Evolutionary conservation across 2,113 vertebrate species (phyloP), one percentile per base, ranked within the genome.

Genomic region (Sakesphorus luctuosus): DNA sequence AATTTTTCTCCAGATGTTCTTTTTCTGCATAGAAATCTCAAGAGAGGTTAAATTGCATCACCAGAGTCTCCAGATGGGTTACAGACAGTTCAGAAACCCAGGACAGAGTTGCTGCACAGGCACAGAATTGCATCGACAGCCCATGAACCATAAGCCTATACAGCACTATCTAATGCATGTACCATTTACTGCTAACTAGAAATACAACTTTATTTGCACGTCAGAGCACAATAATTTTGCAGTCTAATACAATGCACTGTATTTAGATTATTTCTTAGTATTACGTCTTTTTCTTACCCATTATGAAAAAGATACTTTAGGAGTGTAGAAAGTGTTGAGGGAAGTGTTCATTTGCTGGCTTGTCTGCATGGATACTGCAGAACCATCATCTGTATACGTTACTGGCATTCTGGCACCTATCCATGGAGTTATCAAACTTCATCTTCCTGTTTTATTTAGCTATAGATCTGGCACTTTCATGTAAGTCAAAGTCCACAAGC

Each of bases 391-490:
- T 77, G 35, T 23, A 67, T 18, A 78, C 3, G 44, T 68, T 73
- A 65, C 49, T 52, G 40, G 18, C 52, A 82, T 77, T 84, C 66
- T 82, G 56, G 46, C 20, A 69, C 29, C 49, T 63, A 80, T 43
- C 43, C 40, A 43, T 20, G 18, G 38, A 91, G 38, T 40, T 75
- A 94, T 50, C 43, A 89, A 90, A 85, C 13, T 73, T 87, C 28
- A 80, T 20, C 56, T 83, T 83, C 52, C 23, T 77, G 50, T 61
- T 96, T 84, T 90, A 95, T 77, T 90, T 76, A 72, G 58, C 52
- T 74, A 56, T 35, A 36, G 40, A 94, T 65, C 35, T 49, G 33
- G 20, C 52, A 88, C 26, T 69, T 88, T 24, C n/a, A 53, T 13
- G 10, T 24, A 85, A 77, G 33, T 71, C 78, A 74, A 43, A 26